Conservation (phyloP, 2,113 vertebrate genomes). For the Argyrosomus japonicus region DNA sequence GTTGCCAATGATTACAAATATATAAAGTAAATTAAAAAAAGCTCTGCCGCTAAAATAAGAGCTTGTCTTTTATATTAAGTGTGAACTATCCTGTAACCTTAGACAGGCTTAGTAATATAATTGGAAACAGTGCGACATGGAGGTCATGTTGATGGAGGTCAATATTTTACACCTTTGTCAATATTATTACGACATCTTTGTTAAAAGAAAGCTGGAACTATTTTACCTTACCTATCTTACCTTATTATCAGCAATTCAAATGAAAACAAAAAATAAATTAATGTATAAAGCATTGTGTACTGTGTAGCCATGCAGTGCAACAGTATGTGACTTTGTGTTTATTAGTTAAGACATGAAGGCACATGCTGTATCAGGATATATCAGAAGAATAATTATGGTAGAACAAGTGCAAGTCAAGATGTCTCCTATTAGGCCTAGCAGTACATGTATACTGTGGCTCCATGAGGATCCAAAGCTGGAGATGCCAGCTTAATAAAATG, state of each 20-base stretch:
- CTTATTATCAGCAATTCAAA: neutral
- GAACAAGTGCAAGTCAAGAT: too few species aligned
- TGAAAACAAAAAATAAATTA: neutral
- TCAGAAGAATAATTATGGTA: too few species aligned
- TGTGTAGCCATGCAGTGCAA: neutral
- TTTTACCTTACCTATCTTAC: too few species aligned
- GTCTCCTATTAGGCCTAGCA: neutral
- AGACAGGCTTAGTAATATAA: neutral
- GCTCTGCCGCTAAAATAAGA: neutral
- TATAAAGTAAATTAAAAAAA: neutral
- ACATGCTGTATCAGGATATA: neutral
- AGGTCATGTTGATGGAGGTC: too few species aligned
- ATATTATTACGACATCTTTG: too few species aligned
- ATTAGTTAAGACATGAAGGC: neutral
- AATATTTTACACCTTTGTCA: too few species aligned
- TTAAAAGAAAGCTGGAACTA: neutral
- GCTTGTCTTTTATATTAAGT: neutral
- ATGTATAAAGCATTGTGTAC: neutral
- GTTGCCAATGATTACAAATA: neutral
- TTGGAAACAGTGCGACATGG: too few species aligned
- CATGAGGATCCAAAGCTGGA: conserved; percentile 35
- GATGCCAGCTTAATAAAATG: conserved; percentile 43
- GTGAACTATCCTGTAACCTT: neutral
- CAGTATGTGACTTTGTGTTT: neutral
- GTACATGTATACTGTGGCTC: conserved; percentile 8